phyloP scores from a whole-genome alignment of 2,797 vertebrate genomes.

The Bradypus variegatus region DNA sequence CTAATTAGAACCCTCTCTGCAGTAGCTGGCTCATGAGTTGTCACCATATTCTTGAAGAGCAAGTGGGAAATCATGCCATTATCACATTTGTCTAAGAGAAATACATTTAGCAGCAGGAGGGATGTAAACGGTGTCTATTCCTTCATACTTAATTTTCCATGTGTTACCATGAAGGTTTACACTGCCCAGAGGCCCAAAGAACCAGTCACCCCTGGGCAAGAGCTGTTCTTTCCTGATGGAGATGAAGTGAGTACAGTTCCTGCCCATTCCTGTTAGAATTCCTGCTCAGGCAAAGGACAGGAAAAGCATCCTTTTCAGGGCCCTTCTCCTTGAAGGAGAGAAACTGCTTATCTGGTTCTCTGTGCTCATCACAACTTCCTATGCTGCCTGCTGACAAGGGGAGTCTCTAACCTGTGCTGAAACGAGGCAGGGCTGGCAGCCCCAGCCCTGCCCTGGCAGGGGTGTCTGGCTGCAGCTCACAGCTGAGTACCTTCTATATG shows the following conservation, averaged over 20 bases:
- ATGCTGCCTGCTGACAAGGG: background rate
- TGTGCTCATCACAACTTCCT: background rate
- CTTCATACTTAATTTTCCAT: slow-evolving; percentile 29
- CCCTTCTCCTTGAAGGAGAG: slow-evolving; percentile 17
- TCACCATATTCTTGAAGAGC: slow-evolving; percentile 32
- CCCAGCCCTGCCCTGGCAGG: background rate
- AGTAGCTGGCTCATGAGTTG: background rate
- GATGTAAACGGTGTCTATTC: slow-evolving; percentile 43
- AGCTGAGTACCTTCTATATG: background rate
- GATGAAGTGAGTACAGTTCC: no score
- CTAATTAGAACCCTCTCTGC: slow-evolving; percentile 15
- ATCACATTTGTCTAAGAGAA: slow-evolving; percentile 46
- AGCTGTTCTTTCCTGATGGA: background rate
- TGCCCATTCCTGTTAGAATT: background rate
- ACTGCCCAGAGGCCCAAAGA: background rate
- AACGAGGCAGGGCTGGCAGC: background rate
- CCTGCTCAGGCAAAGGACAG: slow-evolving; percentile 20
- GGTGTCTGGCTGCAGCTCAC: background rate
- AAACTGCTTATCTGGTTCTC: background rate
- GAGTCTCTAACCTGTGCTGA: no score
- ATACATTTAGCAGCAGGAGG: background rate
- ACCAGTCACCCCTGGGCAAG: no score
- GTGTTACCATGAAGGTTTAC: slow-evolving; percentile 37
- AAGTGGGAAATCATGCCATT: slow-evolving; percentile 5
- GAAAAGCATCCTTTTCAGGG: background rate